These are phyloP conservation scores for Adelosebastes latens DNA, from an alignment of 2,797 vertebrate species.

Conservation along the genomic window DNA sequence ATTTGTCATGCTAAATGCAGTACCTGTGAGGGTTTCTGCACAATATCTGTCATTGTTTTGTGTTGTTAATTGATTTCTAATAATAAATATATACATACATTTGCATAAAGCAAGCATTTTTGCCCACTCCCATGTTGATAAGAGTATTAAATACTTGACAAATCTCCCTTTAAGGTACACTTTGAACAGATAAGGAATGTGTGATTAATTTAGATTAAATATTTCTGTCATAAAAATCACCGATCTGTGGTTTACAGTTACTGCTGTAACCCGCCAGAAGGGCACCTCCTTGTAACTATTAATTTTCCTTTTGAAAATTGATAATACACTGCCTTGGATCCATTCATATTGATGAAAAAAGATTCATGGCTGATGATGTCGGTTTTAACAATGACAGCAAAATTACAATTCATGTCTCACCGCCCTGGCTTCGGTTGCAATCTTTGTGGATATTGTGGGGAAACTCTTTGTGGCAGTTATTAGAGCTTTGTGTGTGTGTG, in stretches of 20 bases:
- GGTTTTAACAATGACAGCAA: constrained; percentile 24
- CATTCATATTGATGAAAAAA: constrained; percentile 6
- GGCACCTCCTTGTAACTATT: not conserved
- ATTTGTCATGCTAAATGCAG: too few species aligned
- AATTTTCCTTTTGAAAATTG: constrained; percentile 3
- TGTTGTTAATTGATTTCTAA: too few species aligned
- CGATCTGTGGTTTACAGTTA: not conserved
- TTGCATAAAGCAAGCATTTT: fast-evolving
- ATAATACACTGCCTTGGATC: constrained; percentile 9
- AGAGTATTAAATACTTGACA: too few species aligned
- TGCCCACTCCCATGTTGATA: too few species aligned
- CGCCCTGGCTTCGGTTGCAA: not conserved
- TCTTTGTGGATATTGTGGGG: not conserved
- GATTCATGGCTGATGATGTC: constrained; percentile 11
- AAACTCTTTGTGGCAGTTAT: not conserved
- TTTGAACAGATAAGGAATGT: too few species aligned
- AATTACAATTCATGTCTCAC: constrained; percentile 21
- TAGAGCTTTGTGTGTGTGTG: not conserved
- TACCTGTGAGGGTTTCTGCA: too few species aligned
- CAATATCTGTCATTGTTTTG: too few species aligned
- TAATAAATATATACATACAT: too few species aligned
- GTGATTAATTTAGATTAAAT: not conserved
- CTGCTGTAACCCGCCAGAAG: not conserved
- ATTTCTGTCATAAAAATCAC: not conserved
- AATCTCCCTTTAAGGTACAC: too few species aligned